A percentile compares a stretch with the other conserved stretches of the same genome.
These are phyloP conservation scores for Beaufortia kweichowensis DNA, from an alignment of 2,113 vertebrate species.

Conservation along the genomic window DNA sequence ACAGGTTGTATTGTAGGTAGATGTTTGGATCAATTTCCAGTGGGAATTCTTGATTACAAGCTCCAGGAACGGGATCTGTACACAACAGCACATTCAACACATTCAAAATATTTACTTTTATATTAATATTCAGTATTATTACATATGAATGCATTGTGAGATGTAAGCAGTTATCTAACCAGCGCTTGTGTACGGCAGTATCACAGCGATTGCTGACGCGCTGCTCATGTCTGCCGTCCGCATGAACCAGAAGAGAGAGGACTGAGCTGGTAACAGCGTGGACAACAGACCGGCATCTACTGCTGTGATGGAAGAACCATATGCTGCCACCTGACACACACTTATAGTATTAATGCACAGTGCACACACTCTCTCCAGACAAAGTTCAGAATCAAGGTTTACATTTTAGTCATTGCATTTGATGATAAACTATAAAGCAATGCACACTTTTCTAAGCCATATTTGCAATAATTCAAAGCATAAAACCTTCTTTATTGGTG, in stretches of 20 bases:
- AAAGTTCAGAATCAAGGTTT: neutral
- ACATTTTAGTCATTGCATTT: neutral
- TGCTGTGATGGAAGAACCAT: conserved; percentile 71
- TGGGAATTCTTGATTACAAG: conserved; percentile 86
- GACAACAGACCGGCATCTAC: conserved; percentile 82
- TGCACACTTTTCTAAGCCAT: too few relatives aligned
- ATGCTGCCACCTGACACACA: conserved; percentile 41
- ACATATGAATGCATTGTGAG: neutral
- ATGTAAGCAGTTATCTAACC: conserved; percentile 66
- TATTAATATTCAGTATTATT: too few relatives aligned
- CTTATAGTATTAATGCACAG: too few relatives aligned
- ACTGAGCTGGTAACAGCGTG: conserved; percentile 74
- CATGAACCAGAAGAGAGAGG: conserved; percentile 77
- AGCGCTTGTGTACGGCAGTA: conserved; percentile 77
- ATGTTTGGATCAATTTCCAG: conserved; percentile 88
- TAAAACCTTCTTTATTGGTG: too few relatives aligned
- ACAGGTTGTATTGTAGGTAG: conserved; percentile 85
- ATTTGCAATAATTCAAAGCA: too few relatives aligned
- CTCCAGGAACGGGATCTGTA: conserved; percentile 92
- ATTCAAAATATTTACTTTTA: neutral
- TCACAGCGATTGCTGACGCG: conserved; percentile 77
- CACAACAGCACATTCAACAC: neutral
- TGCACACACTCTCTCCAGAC: neutral
- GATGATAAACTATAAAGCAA: too few relatives aligned
- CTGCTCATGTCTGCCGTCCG: conserved; percentile 57